Conservation (phyloP, 2,797 vertebrate species). For the Brachymystax lenok region DNA sequence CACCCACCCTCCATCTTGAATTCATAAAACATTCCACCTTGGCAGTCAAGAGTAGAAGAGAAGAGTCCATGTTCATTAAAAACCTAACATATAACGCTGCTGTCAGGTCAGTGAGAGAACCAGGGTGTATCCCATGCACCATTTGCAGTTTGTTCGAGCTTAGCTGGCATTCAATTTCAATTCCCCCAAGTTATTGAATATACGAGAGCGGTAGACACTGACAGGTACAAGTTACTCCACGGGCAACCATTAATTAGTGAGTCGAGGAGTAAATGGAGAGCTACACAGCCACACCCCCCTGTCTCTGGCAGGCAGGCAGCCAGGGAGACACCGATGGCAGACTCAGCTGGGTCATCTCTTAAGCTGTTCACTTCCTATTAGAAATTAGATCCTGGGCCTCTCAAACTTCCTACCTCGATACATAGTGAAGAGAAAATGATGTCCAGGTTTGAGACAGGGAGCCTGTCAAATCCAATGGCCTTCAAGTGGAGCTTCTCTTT, state of each 20-base stretch:
- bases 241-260: conserved; percentile 77
- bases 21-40: conserved; percentile 49
- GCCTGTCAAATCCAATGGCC: conserved; percentile 64
- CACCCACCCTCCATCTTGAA: background rate
- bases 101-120: conserved; percentile 61
- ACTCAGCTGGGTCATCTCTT: conserved; percentile 68
- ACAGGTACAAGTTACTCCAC: conserved; percentile 77
- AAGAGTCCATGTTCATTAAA: conserved; percentile 24
- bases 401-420: conserved; percentile 52
- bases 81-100: conserved; percentile 54
- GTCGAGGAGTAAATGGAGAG: conserved; percentile 62
- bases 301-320: conserved; percentile 47
- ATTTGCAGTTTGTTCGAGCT: conserved; percentile 74
- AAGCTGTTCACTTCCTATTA: conserved; percentile 72
- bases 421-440: conserved; percentile 47
- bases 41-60: conserved; percentile 39
- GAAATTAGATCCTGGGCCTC: conserved; percentile 61
- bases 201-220: conserved; percentile 62
- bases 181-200: conserved; percentile 74
- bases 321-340: conserved; percentile 53
- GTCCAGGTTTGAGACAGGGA: conserved; percentile 54
- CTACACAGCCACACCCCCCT: conserved; percentile 44
- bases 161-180: conserved; percentile 75
- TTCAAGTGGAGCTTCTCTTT: conserved; percentile 57
- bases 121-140: conserved; percentile 66